Evolutionary conservation across 2,797 vertebrate species (phyloP).

Genomic region (Antrozous pallidus): DNA sequence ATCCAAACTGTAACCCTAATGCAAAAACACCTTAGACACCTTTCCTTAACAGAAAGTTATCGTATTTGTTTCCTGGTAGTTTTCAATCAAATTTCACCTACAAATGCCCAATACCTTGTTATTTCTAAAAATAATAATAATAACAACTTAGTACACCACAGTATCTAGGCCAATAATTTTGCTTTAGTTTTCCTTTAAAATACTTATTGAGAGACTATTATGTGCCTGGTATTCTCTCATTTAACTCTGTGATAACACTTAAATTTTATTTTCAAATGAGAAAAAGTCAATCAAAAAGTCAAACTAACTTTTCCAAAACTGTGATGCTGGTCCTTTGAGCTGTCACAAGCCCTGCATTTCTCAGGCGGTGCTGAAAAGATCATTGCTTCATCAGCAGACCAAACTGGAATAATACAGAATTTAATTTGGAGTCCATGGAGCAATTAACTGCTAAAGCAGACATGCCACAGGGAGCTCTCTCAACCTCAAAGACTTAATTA

Average conservation of each 20-base stretch:
- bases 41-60: not conserved
- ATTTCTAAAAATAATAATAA: slow-evolving; percentile 1
- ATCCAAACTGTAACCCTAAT: not conserved
- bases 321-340: slow-evolving; percentile 56
- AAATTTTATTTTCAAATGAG: slow-evolving; percentile 45
- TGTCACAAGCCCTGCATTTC: slow-evolving; percentile 58
- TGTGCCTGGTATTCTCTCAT: not conserved
- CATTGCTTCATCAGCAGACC: slow-evolving; percentile 83
- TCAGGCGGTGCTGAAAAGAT: slow-evolving; percentile 74
- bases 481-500: slow-evolving; percentile 86
- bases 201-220: not conserved
- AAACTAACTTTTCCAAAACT: slow-evolving; percentile 31
- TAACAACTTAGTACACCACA: not conserved
- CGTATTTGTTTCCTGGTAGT: not conserved
- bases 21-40: not conserved
- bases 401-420: slow-evolving; percentile 84
- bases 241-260: slow-evolving; percentile 15
- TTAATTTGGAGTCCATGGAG: slow-evolving; percentile 85
- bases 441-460: slow-evolving; percentile 87
- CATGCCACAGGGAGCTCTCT: slow-evolving; percentile 82
- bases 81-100: slow-evolving; percentile 30
- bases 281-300: slow-evolving; percentile 41
- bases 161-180: slow-evolving; percentile 9
- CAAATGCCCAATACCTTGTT: not conserved
- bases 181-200: slow-evolving; percentile 35